Evolutionary conservation across 2,888 invertebrate species (phyloP), one percentile per base, ranked within the genome.

Genomic region (Blastobasis adustella): DNA sequence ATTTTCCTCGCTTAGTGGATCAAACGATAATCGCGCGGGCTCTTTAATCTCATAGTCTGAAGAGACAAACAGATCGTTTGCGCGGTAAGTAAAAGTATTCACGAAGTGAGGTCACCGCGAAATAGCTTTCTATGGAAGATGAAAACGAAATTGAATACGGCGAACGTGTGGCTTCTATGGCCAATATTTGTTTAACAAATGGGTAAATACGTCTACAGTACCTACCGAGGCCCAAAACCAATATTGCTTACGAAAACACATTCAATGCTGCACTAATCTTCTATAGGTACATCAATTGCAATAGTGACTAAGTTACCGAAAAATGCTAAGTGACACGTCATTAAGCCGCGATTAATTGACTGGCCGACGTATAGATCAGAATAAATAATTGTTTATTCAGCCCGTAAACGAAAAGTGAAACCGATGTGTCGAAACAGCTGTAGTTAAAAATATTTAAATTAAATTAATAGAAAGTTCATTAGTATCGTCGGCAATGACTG

Each of bases 111-210:
- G 65, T 63, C 63, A 56, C 54, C 46, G 57, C 58, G 64, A 58
- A 66, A 58, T 58, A 66, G 66, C 76, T 76, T 76, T 77, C 73
- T 61, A 64, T 59, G 66, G 58, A 53, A 63, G 58, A 69, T 67
- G 63, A 77, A 76, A 76, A 71, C 64, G 73, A 76, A 76, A 76
- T 74, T 68, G 62, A 76, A 77, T 71, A 74, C 63, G 63, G 60
- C 63, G 64, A 67, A 69, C 66, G 65, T 65, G 66, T 60, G 63
- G 63, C 62, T 56, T 68, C 67, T 48, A 63, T 60, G 62, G 60
- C 62, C 56, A 79, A 82, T 80, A 77, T 82, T 82, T 74, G 67
- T 57, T 60, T 63, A 71, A 67, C 75, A 79, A 80, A 82, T 82
- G 77, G 76, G 73, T 73, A 79, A 76, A 78, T 67, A 23, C 63